Percentiles rank a stretch among this genome's conserved stretches.
phyloP scores from a whole-genome alignment of 2,888 invertebrate species.

The Salpingus planirostris region DNA sequence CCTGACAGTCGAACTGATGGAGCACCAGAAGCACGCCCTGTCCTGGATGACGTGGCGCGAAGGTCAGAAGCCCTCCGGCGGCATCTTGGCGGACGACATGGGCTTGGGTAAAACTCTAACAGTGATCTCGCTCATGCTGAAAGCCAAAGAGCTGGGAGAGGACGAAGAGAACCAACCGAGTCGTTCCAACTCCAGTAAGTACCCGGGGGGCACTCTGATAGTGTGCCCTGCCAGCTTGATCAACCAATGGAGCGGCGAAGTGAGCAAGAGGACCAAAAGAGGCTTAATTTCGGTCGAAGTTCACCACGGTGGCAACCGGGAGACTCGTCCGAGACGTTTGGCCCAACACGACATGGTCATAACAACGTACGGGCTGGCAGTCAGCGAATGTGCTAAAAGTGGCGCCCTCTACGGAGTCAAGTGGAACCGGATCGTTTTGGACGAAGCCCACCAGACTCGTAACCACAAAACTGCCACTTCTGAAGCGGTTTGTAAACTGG shows the following conservation, averaged over 20 bases:
- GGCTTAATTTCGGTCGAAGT: constrained; percentile 55
- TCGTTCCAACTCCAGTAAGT: constrained; percentile 12
- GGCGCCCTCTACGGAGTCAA: constrained; percentile 58
- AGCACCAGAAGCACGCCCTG: constrained; percentile 77
- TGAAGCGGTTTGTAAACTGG: constrained; percentile 57
- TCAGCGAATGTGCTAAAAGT: constrained; percentile 49
- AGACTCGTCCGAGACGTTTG: constrained; percentile 52
- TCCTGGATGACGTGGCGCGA: constrained; percentile 89
- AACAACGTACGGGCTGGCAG: constrained; percentile 77
- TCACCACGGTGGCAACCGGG: constrained; percentile 77
- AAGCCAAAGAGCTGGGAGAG: constrained; percentile 17
- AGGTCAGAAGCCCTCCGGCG: constrained; percentile 73
- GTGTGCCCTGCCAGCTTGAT: constrained; percentile 88
- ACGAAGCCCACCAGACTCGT: constrained; percentile 89
- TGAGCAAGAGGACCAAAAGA: constrained; percentile 52
- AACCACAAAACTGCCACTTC: constrained; percentile 77
- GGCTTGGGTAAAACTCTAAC: constrained; percentile 77
- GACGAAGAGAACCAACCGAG: constrained; percentile 13
- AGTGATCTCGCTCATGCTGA: constrained; percentile 66
- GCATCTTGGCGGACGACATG: constrained; percentile 83
- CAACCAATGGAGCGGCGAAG: constrained; percentile 83
- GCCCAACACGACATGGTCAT: constrained; percentile 72
- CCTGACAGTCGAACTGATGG: constrained; percentile 60
- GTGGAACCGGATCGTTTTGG: constrained; percentile 83
- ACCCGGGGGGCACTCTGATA: constrained; percentile 68